Conservation (phyloP, 2,888 invertebrate genomes). For the Colletes collaris region DNA sequence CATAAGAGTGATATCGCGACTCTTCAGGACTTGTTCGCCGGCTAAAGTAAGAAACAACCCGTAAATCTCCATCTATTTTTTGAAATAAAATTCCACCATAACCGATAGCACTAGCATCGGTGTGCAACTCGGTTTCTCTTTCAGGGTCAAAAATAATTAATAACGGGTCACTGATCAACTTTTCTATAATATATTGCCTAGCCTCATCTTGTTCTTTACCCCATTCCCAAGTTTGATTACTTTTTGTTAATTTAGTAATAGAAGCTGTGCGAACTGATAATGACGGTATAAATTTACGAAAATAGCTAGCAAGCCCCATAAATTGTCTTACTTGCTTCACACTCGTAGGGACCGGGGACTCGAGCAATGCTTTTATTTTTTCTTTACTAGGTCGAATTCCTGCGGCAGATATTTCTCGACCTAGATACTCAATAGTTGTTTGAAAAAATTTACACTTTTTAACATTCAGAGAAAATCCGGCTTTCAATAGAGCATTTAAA, state of each 20-base stretch:
- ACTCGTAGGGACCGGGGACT: not conserved
- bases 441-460: slow-evolving; percentile 4
- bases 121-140: slow-evolving; percentile 29
- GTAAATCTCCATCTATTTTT: not conserved
- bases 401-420: slow-evolving; percentile 62
- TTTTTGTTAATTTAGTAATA: not conserved
- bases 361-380: not conserved
- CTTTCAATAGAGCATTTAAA: slow-evolving; percentile 48
- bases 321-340: not conserved
- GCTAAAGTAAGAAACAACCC: slow-evolving; percentile 25
- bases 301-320: not conserved
- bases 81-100: slow-evolving; percentile 19
- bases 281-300: slow-evolving; percentile 16
- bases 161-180: not conserved
- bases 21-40: slow-evolving; percentile 15
- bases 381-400: slow-evolving; percentile 57
- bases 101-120: slow-evolving; percentile 32
- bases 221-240: not conserved
- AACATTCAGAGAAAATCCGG: slow-evolving; percentile 6
- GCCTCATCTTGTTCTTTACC: not conserved
- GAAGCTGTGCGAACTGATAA: not conserved
- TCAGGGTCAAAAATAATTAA: slow-evolving; percentile 5
- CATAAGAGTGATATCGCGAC: slow-evolving; percentile 43
- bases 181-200: not conserved
- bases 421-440: slow-evolving; percentile 69